Evolutionary conservation across 2,113 vertebrate genomes (phyloP).

Genomic region (Micromys minutus): DNA sequence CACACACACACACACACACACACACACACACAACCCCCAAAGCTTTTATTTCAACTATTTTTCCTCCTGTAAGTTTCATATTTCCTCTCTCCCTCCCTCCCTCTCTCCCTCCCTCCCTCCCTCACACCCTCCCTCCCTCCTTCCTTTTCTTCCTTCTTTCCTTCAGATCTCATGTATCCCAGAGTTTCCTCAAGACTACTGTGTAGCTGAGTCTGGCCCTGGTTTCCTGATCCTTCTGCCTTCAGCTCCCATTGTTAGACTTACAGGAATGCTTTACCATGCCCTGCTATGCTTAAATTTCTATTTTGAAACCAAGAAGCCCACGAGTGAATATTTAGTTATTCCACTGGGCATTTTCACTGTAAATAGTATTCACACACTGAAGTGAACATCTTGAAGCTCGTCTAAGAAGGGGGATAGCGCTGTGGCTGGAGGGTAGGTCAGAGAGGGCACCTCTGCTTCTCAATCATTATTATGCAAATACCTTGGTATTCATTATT

Average conservation of each 20-base stretch:
- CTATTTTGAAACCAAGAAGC: constrained; percentile 46
- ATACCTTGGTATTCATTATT: neutral
- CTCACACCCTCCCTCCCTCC: neutral
- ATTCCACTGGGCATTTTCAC: neutral
- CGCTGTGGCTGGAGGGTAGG: neutral
- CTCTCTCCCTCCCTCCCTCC: too few relatives aligned
- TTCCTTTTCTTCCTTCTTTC: too few relatives aligned
- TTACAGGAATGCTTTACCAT: neutral
- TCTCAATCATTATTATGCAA: neutral
- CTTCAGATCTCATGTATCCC: neutral
- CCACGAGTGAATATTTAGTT: neutral
- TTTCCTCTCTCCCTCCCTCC: neutral
- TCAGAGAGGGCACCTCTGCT: neutral
- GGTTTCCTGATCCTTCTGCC: neutral
- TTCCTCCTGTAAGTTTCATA: neutral
- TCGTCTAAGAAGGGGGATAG: neutral
- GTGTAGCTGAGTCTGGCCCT: neutral
- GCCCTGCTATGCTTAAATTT: neutral
- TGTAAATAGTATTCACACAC: neutral
- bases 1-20: too few relatives aligned
- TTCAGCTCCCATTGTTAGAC: neutral
- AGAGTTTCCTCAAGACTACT: neutral
- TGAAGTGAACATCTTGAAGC: neutral
- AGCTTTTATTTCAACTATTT: neutral
- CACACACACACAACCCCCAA: too few relatives aligned